Evolutionary conservation across 2,113 vertebrate species (phyloP).

Genomic region (Pseudorhombus dupliciocellatus): DNA sequence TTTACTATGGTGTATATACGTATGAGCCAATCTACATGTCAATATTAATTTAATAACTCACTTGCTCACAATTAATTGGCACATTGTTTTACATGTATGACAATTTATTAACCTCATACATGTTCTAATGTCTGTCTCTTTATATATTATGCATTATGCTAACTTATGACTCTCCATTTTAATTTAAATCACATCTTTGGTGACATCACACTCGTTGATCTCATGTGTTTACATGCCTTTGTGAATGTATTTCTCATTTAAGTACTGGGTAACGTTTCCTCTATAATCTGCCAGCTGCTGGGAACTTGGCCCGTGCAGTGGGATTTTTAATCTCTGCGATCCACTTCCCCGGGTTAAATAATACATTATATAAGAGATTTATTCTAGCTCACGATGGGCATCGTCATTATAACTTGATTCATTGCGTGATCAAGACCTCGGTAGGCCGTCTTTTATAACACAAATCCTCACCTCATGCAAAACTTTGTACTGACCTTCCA

Average conservation of each 20-base stretch:
- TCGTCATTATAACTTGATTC: slow-evolving; percentile 9
- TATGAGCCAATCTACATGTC: neutral
- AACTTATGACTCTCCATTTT: no score
- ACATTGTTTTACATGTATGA: neutral
- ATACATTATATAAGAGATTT: slow-evolving; percentile 62
- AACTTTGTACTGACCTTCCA: neutral
- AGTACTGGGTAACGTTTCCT: slow-evolving; percentile 3
- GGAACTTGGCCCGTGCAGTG: slow-evolving; percentile 9
- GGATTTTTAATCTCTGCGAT: slow-evolving; percentile 44
- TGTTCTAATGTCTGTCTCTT: neutral
- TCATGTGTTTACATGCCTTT: neutral
- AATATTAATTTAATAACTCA: neutral
- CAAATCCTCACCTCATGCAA: neutral
- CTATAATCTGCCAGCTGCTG: slow-evolving; percentile 15
- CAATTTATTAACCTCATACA: neutral
- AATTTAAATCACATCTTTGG: neutral
- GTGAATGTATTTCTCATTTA: neutral
- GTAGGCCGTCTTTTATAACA: neutral
- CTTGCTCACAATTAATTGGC: no score
- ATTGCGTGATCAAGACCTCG: neutral
- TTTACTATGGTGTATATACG: neutral
- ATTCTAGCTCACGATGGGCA: slow-evolving; percentile 14
- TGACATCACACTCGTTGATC: neutral
- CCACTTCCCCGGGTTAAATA: slow-evolving; percentile 44
- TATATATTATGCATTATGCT: neutral